phyloP scores from a whole-genome alignment of 2,113 vertebrate species.

The Recurvirostra avosetta region DNA sequence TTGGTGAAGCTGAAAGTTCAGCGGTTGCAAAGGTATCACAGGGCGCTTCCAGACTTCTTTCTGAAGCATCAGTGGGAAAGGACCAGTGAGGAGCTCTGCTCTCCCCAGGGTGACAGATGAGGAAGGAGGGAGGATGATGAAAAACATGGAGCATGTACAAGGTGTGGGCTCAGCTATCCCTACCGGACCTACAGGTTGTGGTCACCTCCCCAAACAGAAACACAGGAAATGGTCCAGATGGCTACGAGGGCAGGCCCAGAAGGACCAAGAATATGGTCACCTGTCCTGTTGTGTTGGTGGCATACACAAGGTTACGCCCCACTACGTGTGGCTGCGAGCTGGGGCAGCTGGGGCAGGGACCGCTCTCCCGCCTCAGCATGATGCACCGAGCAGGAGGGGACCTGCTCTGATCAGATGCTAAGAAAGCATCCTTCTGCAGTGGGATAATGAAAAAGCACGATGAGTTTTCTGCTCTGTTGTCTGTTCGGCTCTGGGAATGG shows the following conservation, averaged over 20 bases:
- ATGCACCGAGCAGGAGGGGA: not conserved
- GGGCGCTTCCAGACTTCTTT: not conserved
- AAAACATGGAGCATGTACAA: not conserved
- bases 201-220: not conserved
- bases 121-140: not conserved
- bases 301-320: not conserved
- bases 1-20: not conserved
- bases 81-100: not conserved
- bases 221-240: not conserved
- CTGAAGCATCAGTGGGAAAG: not conserved
- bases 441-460: not conserved
- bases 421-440: not conserved
- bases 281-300: not conserved
- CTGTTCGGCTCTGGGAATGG: fast-evolving
- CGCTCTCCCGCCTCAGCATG: fast-evolving
- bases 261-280: not conserved
- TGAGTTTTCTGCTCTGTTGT: not conserved
- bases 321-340: fast-evolving
- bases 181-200: not conserved
- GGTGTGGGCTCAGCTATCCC: not conserved
- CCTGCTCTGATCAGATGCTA: not conserved
- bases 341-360: not conserved
- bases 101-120: not conserved
- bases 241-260: not conserved
- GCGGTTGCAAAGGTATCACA: not conserved